phyloP scores from a whole-genome alignment of 1,140 invertebrate species.

The Telenomus remus region DNA sequence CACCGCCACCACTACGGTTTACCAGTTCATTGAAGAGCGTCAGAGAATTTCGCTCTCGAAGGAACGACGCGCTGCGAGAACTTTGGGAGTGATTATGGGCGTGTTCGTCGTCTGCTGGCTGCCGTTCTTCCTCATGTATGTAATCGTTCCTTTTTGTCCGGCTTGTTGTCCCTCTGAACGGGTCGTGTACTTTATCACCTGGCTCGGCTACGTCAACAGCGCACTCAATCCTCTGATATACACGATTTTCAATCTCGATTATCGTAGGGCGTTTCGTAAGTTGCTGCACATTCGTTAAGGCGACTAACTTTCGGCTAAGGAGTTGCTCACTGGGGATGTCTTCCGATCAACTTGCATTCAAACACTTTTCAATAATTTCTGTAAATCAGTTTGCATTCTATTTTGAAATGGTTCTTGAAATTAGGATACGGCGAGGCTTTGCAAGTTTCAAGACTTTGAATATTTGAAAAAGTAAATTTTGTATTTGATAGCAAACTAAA shows the following conservation, averaged over 20 bases:
- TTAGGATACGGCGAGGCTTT: no score
- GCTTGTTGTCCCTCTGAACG: conserved; percentile 86
- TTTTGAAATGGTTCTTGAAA: no score
- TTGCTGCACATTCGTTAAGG: conserved; percentile 82
- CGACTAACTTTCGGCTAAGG: no score
- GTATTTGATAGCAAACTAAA: no score
- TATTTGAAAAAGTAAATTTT: no score
- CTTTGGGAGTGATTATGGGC: conserved; percentile 94
- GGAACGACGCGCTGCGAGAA: conserved; percentile 92
- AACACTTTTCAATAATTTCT: no score
- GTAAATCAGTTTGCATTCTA: no score
- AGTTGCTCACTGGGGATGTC: no score
- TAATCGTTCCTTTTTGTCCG: conserved; percentile 90
- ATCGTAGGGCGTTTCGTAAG: conserved; percentile 93
- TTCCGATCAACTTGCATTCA: no score
- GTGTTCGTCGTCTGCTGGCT: conserved; percentile 98
- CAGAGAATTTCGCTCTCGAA: conserved; percentile 94
- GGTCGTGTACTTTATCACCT: conserved; percentile 92
- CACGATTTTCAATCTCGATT: conserved; percentile 98
- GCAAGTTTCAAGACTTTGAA: no score
- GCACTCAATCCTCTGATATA: conserved; percentile 98
- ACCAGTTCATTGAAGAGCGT: conserved; percentile 94
- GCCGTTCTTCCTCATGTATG: conserved; percentile 97
- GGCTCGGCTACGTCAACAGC: conserved; percentile 98
- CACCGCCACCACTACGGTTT: conserved; percentile 79